These are phyloP conservation scores for Bos indicus DNA, from an alignment of 2,113 vertebrate genomes.

Conservation along the genomic window DNA sequence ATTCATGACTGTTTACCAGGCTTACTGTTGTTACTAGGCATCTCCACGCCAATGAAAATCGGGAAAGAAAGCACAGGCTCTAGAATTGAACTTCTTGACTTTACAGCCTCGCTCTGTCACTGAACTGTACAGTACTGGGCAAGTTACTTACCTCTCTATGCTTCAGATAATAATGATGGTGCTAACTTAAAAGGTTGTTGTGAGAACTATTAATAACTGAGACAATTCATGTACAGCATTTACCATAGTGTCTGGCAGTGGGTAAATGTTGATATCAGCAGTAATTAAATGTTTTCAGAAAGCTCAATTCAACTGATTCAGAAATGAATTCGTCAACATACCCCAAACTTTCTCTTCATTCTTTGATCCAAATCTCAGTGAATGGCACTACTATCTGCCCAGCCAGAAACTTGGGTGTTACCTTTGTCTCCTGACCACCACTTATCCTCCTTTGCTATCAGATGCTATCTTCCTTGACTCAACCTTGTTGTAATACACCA, in stretches of 20 bases:
- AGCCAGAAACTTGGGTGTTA: background rate
- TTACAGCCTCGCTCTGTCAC: background rate
- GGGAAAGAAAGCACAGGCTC: background rate
- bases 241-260: background rate
- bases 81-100: background rate
- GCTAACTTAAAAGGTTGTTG: background rate
- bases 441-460: background rate
- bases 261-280: background rate
- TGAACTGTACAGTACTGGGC: background rate
- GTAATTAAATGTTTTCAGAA: background rate
- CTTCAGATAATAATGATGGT: background rate
- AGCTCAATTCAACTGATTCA: background rate
- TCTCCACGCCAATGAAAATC: background rate
- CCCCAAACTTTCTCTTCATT: background rate
- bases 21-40: background rate
- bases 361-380: background rate
- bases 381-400: background rate
- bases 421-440: background rate
- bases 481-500: background rate
- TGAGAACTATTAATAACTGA: background rate
- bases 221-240: background rate
- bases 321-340: background rate
- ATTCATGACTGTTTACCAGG: background rate
- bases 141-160: background rate
- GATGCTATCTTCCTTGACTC: background rate